phyloP scores from a whole-genome alignment of 2,113 vertebrate genomes.

The Barnardius zonarius region DNA sequence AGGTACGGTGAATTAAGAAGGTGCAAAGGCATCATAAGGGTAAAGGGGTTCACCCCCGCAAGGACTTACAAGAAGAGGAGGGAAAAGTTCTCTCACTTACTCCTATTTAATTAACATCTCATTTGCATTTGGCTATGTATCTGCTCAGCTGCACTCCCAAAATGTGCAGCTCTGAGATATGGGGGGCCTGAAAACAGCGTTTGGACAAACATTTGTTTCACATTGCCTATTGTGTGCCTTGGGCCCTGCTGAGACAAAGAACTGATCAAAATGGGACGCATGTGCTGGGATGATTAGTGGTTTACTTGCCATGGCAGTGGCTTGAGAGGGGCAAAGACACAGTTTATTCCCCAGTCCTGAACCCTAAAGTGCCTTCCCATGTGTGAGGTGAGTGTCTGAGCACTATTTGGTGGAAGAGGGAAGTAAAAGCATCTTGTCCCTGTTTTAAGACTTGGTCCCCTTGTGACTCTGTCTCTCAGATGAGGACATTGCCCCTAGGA shows the following conservation, averaged over 20 bases:
- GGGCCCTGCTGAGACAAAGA: background rate
- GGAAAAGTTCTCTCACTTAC: background rate
- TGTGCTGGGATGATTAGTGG: background rate
- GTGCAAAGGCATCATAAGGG: background rate
- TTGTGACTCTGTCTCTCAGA: background rate
- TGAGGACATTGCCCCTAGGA: background rate
- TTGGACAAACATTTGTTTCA: background rate
- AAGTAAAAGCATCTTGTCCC: background rate
- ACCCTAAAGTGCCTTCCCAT: background rate
- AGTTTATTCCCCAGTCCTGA: background rate
- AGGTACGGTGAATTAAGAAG: background rate
- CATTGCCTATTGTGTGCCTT: accelerated
- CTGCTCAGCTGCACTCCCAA: background rate
- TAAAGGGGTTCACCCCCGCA: background rate
- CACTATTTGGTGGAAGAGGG: background rate
- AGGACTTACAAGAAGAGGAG: background rate
- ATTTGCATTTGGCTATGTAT: background rate
- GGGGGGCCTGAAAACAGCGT: background rate
- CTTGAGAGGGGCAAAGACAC: background rate
- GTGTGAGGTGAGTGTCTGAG: background rate
- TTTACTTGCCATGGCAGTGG: background rate
- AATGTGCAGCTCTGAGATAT: background rate
- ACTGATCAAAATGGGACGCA: background rate
- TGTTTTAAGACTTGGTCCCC: background rate
- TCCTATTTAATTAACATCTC: background rate